Evolutionary conservation across 2,113 vertebrate species (phyloP).

Genomic region (Isichthys henryi): DNA sequence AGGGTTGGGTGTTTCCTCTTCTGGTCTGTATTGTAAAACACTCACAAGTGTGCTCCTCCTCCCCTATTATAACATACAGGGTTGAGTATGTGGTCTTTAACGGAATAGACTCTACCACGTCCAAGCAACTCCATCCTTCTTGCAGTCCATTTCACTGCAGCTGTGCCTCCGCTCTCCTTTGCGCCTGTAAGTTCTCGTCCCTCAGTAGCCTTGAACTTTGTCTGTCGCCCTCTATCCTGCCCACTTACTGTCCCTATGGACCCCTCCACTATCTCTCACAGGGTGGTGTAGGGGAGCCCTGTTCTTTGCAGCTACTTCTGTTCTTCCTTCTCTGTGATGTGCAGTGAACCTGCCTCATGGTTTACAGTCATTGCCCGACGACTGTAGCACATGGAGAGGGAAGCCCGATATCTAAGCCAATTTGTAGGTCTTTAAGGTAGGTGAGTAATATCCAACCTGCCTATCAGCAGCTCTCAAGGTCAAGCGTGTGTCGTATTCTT

Average conservation of each 20-base stretch:
- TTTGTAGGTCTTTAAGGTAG: constrained; percentile 24
- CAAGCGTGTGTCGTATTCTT: neutral
- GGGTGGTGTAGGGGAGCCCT: neutral
- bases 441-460: neutral
- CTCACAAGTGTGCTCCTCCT: neutral
- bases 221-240: neutral
- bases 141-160: neutral
- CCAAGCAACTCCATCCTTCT: neutral
- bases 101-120: neutral
- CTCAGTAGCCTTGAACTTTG: neutral
- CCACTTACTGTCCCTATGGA: neutral
- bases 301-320: neutral
- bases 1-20: constrained; percentile 13
- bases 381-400: constrained; percentile 10
- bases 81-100: neutral
- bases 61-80: neutral
- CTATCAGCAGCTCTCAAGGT: neutral
- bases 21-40: constrained; percentile 3
- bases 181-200: neutral
- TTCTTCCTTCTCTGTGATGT: constrained; percentile 7
- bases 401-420: neutral
- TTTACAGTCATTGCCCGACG: constrained; percentile 19
- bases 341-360: neutral
- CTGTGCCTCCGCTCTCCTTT: neutral
- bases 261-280: neutral